These are phyloP conservation scores for Silurus glanis DNA, from an alignment of 2,113 vertebrate species.

Conservation along the genomic window DNA sequence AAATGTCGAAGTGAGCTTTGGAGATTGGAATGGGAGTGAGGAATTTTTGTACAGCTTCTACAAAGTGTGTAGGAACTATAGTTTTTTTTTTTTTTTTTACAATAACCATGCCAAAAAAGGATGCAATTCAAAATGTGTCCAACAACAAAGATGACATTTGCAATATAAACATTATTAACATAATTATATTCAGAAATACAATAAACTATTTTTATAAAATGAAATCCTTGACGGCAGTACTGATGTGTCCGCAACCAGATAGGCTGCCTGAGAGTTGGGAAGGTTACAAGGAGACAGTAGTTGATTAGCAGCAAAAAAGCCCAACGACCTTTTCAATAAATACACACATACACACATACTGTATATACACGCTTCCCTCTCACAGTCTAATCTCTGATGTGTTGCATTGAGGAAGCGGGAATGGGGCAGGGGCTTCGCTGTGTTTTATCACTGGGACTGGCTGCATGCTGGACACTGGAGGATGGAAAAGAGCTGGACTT, in stretches of 20 bases:
- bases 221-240: slow-evolving; percentile 72
- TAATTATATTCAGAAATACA: slow-evolving; percentile 50
- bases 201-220: slow-evolving; percentile 34
- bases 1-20: slow-evolving; percentile 48
- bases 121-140: slow-evolving; percentile 31
- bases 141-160: slow-evolving; percentile 55
- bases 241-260: slow-evolving; percentile 77
- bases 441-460: slow-evolving; percentile 41
- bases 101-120: slow-evolving; percentile 29
- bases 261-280: slow-evolving; percentile 61
- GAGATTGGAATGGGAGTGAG: slow-evolving; percentile 22
- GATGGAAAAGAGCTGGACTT: slow-evolving; percentile 24
- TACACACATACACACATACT: slow-evolving; percentile 70
- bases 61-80: slow-evolving; percentile 8
- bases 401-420: not conserved
- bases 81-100: not conserved
- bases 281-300: slow-evolving; percentile 98
- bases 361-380: slow-evolving; percentile 48
- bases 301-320: slow-evolving; percentile 97
- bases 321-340: slow-evolving; percentile 83
- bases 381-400: slow-evolving; percentile 43
- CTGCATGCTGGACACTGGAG: slow-evolving; percentile 50
- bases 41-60: slow-evolving; percentile 4
- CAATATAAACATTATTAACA: slow-evolving; percentile 58
- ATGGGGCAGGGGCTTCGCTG: slow-evolving; percentile 28